These are phyloP conservation scores for Leucophenga montana DNA, from an alignment of 2,888 invertebrate genomes.

Conservation along the genomic window DNA sequence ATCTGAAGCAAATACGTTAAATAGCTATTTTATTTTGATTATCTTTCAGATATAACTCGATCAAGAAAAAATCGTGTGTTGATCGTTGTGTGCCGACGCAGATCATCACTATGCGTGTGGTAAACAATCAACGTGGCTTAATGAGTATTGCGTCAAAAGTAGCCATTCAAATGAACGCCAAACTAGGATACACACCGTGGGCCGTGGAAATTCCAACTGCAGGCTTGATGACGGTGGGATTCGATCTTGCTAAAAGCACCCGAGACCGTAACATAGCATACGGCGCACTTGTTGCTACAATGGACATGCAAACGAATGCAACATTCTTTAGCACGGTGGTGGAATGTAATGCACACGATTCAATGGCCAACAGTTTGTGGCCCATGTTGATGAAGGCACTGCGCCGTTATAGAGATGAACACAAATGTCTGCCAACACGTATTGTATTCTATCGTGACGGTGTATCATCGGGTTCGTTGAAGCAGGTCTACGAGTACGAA, in stretches of 20 bases:
- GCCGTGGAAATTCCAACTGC: slow-evolving; percentile 80
- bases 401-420: slow-evolving; percentile 64
- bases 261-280: slow-evolving; percentile 78
- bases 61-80: slow-evolving; percentile 88
- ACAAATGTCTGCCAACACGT: slow-evolving; percentile 77
- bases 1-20: not conserved
- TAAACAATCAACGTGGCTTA: slow-evolving; percentile 69
- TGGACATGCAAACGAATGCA: slow-evolving; percentile 76
- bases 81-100: slow-evolving; percentile 84
- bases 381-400: slow-evolving; percentile 76
- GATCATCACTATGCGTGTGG: slow-evolving; percentile 69
- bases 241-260: slow-evolving; percentile 91
- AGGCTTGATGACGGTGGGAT: slow-evolving; percentile 87
- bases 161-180: slow-evolving; percentile 93
- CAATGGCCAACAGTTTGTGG: slow-evolving; percentile 82
- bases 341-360: slow-evolving; percentile 83
- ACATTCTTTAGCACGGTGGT: slow-evolving; percentile 84
- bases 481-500: slow-evolving; percentile 85
- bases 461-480: slow-evolving; percentile 92
- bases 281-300: slow-evolving; percentile 87
- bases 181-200: slow-evolving; percentile 95
- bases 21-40: not conserved
- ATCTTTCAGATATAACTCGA: slow-evolving; percentile 80
- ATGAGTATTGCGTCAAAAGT: slow-evolving; percentile 94
- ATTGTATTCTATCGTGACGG: slow-evolving; percentile 93